A percentile compares a stretch with the other conserved stretches of the same genome.
Conservation (phyloP, 2,113 vertebrate genomes). For the Datnioides undecimradiatus region DNA sequence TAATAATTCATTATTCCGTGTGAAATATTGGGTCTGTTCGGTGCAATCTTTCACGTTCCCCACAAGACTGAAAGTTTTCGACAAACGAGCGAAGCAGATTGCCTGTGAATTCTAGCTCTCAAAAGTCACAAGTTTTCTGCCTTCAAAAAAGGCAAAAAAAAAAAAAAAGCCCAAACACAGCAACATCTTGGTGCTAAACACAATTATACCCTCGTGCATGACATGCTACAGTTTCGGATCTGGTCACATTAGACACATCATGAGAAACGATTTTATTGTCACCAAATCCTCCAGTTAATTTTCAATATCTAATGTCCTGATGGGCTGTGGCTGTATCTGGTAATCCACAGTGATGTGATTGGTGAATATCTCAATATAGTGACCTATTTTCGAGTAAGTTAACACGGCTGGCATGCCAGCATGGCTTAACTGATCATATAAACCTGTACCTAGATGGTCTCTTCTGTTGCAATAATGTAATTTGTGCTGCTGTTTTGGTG, state of each 20-base stretch:
- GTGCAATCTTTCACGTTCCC: conserved; percentile 61
- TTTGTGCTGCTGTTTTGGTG: conserved; percentile 44
- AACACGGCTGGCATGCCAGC: conserved; percentile 57
- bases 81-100: conserved; percentile 64
- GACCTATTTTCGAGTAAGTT: conserved; percentile 77
- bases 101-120: conserved; percentile 67
- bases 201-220: background rate
- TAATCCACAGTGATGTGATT: conserved; percentile 83
- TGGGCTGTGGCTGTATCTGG: conserved; percentile 62
- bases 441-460: conserved; percentile 67
- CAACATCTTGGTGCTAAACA: background rate
- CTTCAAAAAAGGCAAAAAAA: conserved; percentile 11
- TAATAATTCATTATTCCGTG: conserved; percentile 59
- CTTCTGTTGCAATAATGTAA: conserved; percentile 61
- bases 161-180: no score
- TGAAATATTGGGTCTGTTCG: conserved; percentile 48
- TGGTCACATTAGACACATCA: conserved; percentile 32
- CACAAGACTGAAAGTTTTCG: conserved; percentile 54
- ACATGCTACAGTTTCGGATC: conserved; percentile 8
- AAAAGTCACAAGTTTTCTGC: conserved; percentile 52
- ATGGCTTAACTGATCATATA: conserved; percentile 72
- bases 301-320: conserved; percentile 79
- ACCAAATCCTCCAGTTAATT: conserved; percentile 72
- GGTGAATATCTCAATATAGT: conserved; percentile 78
- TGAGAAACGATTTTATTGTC: conserved; percentile 57